These are phyloP conservation scores for Caenorhabditis becei DNA, from an alignment of 2,888 invertebrate species.

Conservation along the genomic window DNA sequence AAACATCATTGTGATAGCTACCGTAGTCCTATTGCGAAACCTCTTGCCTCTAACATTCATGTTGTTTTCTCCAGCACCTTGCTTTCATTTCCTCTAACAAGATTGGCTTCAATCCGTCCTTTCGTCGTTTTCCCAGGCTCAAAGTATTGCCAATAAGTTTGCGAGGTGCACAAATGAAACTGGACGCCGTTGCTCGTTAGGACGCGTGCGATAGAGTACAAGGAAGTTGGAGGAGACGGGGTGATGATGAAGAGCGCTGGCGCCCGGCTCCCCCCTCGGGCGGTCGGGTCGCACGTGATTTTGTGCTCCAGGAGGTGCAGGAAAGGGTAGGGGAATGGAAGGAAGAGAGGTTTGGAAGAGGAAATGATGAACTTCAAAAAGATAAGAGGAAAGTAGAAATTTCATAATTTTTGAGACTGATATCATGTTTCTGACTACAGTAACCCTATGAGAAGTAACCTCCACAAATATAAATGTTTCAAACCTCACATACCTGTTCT, in stretches of 20 bases:
- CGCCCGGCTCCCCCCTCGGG: background rate
- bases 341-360: background rate
- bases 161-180: background rate
- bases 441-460: too few relatives aligned
- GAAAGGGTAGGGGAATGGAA: background rate
- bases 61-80: too few relatives aligned
- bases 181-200: background rate
- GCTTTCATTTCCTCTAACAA: background rate
- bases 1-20: too few relatives aligned
- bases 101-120: background rate
- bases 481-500: too few relatives aligned
- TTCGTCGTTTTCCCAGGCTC: background rate
- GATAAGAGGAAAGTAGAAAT: too few relatives aligned
- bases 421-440: too few relatives aligned
- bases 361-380: too few relatives aligned
- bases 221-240: background rate
- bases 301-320: constrained; percentile 2
- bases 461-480: too few relatives aligned
- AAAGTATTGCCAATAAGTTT: constrained; percentile 1
- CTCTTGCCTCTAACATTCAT: too few relatives aligned
- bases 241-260: constrained; percentile 4
- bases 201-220: background rate
- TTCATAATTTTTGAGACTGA: too few relatives aligned
- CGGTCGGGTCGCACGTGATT: background rate
- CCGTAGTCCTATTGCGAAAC: too few relatives aligned